Evolutionary conservation across 2,888 invertebrate genomes (phyloP).

Genomic region (Drosophila cracens): DNA sequence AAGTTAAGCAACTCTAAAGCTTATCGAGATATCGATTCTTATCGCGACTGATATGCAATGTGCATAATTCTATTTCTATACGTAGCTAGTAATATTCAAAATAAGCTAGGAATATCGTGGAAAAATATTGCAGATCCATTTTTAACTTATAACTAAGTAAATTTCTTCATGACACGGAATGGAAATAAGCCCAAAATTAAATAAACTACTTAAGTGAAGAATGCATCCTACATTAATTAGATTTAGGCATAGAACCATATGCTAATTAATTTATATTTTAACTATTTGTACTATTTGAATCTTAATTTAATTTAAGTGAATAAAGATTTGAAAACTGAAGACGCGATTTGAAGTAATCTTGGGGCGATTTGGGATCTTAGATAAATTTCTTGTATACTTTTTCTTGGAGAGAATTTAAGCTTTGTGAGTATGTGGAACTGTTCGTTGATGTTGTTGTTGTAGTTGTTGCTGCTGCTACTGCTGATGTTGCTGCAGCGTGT

Average conservation of each 20-base stretch:
- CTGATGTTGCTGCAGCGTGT: slow-evolving; percentile 13
- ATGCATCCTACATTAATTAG: background rate
- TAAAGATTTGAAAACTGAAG: background rate
- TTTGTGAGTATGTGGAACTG: slow-evolving; percentile 28
- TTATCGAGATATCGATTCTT: background rate
- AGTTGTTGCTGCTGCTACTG: background rate
- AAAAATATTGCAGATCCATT: background rate
- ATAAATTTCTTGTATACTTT: background rate
- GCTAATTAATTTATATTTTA: background rate
- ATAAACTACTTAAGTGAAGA: background rate
- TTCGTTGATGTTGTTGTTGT: slow-evolving; percentile 30
- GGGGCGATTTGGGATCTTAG: background rate
- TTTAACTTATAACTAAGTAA: background rate
- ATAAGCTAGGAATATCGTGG: too few species aligned
- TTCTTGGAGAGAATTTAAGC: background rate
- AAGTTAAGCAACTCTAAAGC: background rate
- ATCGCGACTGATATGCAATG: background rate
- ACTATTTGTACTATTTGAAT: background rate
- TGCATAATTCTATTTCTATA: background rate
- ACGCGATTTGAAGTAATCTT: background rate
- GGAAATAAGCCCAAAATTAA: background rate
- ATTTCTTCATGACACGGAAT: background rate
- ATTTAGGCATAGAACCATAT: background rate
- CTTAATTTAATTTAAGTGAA: background rate
- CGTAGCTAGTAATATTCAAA: background rate